phyloP scores from a whole-genome alignment of 2,797 vertebrate genomes.

The Acestrorhynchus altus region DNA sequence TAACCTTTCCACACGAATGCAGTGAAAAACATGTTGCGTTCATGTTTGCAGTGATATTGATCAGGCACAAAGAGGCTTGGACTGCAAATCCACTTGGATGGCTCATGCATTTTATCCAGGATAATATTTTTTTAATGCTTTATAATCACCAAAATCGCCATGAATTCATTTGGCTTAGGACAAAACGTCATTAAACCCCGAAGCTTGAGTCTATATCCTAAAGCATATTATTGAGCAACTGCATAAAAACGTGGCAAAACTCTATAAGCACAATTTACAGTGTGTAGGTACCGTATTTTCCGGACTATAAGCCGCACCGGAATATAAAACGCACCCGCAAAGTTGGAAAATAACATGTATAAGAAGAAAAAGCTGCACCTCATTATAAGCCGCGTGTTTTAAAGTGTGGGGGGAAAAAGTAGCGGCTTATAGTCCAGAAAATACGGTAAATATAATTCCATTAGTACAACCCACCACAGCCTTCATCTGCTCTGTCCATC shows the following conservation, averaged over 20 bases:
- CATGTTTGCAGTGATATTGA: slow-evolving; percentile 60
- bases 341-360: too few species aligned
- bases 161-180: not conserved
- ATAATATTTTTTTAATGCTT: slow-evolving; percentile 6
- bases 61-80: slow-evolving; percentile 57
- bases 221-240: not conserved
- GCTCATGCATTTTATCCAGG: not conserved
- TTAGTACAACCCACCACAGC: too few species aligned
- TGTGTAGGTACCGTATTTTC: too few species aligned
- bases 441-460: too few species aligned
- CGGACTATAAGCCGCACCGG: too few species aligned
- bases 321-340: too few species aligned
- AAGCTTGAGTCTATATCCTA: not conserved
- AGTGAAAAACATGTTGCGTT: slow-evolving; percentile 60
- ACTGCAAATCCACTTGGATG: slow-evolving; percentile 1
- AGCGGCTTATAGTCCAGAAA: too few species aligned
- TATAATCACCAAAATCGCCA: not conserved
- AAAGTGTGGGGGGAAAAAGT: too few species aligned
- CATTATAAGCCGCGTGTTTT: too few species aligned
- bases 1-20: slow-evolving; percentile 63
- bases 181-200: not conserved
- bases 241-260: not conserved
- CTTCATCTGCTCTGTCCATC: too few species aligned
- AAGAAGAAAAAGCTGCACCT: too few species aligned
- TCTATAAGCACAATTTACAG: too few species aligned